Evolutionary conservation across 2,797 vertebrate species (phyloP), one percentile per base, ranked within the genome.

Genomic region (Carapus acus): DNA sequence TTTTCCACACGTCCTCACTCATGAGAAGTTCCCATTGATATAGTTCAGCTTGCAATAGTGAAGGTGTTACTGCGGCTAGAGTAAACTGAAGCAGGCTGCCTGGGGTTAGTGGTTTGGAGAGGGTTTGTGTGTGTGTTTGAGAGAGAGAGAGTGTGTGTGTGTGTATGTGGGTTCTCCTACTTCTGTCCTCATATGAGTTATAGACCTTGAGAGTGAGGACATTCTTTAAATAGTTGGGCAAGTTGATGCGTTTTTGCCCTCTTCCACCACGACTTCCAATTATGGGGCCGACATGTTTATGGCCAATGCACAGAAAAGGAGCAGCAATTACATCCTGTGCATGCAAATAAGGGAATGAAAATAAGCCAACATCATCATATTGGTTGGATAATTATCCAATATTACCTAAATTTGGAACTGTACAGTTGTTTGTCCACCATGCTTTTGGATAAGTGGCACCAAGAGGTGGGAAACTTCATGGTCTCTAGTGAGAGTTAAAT

Each of bases 11-110:
- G 14, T 67, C 37, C 64, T 43, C 47, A 33, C 64, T 71, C 58
- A 66, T 83, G 74, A 82, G 66, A 83, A 80, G 73, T 67, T n/a
- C 59, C 58, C 74, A 77, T 75, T 84, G 69, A 82, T 82, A 58
- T 39, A 17, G 55, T 64, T 67, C 18, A 78, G 73, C 76, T 62
- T 73, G 71, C 60, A 17, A n/a, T 31, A 62, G 47, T 17, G 18
- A 40, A 22, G 66, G 54, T 59, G 60, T 71, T 62, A 39, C 65
- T 62, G 58, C 48, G 16, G 65, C 62, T 23, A 63, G 48, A 58
- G 71, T 58, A 65, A 80, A 79, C 71, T 59, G 24, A 14, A 65
- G 50, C 40, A 40, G 62, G 45, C 56, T 36, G 50, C 31, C 44
- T 49, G 24, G 45, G 64, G 69, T 54, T 62, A 66, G 66, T 42